Percentiles rank a stretch among this genome's conserved stretches.
Evolutionary conservation across 2,113 vertebrate genomes (phyloP).

Genomic region (Elaphurus davidianus): DNA sequence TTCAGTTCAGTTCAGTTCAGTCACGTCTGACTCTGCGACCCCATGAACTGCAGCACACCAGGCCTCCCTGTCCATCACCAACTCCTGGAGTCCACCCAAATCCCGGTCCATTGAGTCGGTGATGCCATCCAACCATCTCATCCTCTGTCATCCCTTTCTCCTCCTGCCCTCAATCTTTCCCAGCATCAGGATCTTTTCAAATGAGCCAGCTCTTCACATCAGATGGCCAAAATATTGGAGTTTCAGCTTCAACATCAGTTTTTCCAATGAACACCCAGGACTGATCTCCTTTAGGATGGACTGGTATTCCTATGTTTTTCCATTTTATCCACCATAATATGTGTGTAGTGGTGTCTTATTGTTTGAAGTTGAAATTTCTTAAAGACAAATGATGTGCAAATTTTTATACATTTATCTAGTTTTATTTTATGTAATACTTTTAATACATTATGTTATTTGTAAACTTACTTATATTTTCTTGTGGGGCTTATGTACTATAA

Average conservation of each 20-base stretch:
- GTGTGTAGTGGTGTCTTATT: not conserved
- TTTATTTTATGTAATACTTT: not conserved
- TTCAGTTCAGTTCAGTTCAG: not conserved
- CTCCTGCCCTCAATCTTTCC: not conserved
- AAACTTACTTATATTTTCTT: not conserved
- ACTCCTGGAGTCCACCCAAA: not conserved
- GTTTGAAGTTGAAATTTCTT: not conserved
- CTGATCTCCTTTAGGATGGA: not conserved
- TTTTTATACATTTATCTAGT: not conserved
- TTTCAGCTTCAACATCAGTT: not conserved
- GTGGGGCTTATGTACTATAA: not conserved
- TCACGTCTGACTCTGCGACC: accelerated
- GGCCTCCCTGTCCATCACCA: not conserved
- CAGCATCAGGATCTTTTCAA: not conserved
- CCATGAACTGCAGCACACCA: not conserved
- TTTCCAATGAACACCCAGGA: not conserved
- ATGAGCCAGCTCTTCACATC: not conserved
- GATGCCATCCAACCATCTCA: not conserved
- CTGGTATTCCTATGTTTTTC: not conserved
- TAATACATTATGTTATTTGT: not conserved
- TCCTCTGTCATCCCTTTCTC: not conserved
- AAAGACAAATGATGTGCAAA: not conserved
- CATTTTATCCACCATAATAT: not conserved
- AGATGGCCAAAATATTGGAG: not conserved
- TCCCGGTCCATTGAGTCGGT: accelerated